These are phyloP conservation scores for Brachyopa scutellaris DNA, from an alignment of 2,888 invertebrate genomes.

Conservation along the genomic window DNA sequence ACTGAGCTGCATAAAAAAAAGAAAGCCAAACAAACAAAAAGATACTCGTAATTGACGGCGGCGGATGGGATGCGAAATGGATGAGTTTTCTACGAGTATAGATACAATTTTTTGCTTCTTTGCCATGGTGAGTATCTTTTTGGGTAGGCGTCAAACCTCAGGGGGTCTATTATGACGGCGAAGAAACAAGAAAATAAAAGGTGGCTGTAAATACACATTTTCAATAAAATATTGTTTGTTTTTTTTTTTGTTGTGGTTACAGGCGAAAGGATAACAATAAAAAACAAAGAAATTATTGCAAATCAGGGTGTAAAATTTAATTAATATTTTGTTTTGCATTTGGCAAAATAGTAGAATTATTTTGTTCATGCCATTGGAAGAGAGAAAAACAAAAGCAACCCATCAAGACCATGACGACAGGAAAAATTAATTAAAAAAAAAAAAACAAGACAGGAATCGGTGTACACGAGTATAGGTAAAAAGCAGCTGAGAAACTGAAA, in stretches of 20 bases:
- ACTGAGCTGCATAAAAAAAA: background rate
- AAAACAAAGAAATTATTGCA: conserved; percentile 47
- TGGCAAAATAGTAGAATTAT: no score
- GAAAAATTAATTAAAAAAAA: conserved; percentile 61
- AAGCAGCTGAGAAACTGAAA: conserved; percentile 60
- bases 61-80: conserved; percentile 55
- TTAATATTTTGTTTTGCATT: conserved; percentile 58
- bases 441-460: conserved; percentile 31
- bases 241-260: background rate
- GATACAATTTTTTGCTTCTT: background rate
- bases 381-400: no score
- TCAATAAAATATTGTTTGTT: conserved; percentile 26
- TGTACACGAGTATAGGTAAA: conserved; percentile 2
- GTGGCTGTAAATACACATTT: conserved; percentile 23
- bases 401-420: background rate
- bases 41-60: conserved; percentile 60
- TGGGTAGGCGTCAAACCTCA: conserved; percentile 67
- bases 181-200: conserved; percentile 28
- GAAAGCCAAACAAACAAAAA: conserved; percentile 60
- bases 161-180: conserved; percentile 56
- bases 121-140: conserved; percentile 10
- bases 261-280: background rate
- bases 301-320: conserved; percentile 67
- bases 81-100: conserved; percentile 63
- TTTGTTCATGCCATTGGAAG: no score